Percentiles rank a stretch among this genome's conserved stretches.
These are phyloP conservation scores for Serinus canaria DNA, from an alignment of 2,113 vertebrate species.

Conservation along the genomic window DNA sequence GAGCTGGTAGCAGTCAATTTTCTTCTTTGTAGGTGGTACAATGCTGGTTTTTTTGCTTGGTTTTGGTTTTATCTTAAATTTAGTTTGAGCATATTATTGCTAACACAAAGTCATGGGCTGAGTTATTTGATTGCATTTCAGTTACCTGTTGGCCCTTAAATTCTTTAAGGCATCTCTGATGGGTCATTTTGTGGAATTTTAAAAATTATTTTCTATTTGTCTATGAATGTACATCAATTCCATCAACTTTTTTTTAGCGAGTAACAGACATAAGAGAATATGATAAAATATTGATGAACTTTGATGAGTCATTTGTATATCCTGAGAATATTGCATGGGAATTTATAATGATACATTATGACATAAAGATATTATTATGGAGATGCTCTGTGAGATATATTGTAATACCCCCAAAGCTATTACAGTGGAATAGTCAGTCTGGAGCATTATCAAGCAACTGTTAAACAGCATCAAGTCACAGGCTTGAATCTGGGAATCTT, in stretches of 20 bases:
- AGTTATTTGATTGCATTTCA: neutral
- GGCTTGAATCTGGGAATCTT: neutral
- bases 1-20: neutral
- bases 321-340: neutral
- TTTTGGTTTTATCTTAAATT: neutral
- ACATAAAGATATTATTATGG: neutral
- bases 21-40: neutral
- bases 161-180: neutral
- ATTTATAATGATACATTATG: neutral
- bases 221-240: neutral
- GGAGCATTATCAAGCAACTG: neutral
- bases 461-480: neutral
- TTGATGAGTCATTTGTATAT: neutral
- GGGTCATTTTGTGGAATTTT: neutral
- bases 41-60: neutral
- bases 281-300: neutral
- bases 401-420: neutral
- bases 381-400: neutral
- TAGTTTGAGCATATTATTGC: neutral
- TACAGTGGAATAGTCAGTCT: neutral
- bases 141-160: neutral
- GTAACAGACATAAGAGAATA: neutral
- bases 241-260: neutral
- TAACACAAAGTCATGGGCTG: neutral
- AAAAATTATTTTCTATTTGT: neutral